Evolutionary conservation across 2,888 invertebrate species (phyloP).

Genomic region (Xestia ashworthii): DNA sequence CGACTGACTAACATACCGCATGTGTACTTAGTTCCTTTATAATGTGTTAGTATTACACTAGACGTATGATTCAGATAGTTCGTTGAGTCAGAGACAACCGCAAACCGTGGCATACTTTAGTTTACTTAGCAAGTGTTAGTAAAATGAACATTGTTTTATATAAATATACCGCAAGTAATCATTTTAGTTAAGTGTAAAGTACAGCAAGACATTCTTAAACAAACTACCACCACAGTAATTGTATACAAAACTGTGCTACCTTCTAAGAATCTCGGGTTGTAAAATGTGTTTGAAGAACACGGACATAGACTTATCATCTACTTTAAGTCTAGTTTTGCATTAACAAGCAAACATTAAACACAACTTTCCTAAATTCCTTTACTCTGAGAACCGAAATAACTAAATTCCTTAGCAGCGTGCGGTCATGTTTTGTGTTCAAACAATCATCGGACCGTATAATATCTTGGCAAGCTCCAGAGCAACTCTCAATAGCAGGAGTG

Average conservation of each 20-base stretch:
- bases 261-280: not conserved
- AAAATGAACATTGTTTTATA: conserved; percentile 32
- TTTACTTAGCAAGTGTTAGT: conserved; percentile 20
- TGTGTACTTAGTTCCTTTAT: conserved; percentile 64
- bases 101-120: conserved; percentile 64
- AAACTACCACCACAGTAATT: conserved; percentile 16
- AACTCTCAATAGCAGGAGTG: conserved; percentile 44
- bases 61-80: conserved; percentile 75
- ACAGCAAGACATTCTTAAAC: not conserved
- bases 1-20: conserved; percentile 55
- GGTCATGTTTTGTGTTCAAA: conserved; percentile 5
- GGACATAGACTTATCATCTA: not conserved
- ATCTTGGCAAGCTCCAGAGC: conserved; percentile 45
- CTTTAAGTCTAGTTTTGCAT: not conserved
- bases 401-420: not conserved
- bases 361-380: not conserved
- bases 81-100: conserved; percentile 76
- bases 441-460: conserved; percentile 22
- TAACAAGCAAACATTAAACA: not conserved
- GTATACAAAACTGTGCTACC: not conserved
- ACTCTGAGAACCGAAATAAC: not conserved
- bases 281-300: not conserved
- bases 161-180: conserved; percentile 14
- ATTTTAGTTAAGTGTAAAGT: conserved; percentile 14
- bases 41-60: conserved; percentile 35